Conservation (phyloP, 1,140 invertebrate genomes). For the Cydia fagiglandana region DNA sequence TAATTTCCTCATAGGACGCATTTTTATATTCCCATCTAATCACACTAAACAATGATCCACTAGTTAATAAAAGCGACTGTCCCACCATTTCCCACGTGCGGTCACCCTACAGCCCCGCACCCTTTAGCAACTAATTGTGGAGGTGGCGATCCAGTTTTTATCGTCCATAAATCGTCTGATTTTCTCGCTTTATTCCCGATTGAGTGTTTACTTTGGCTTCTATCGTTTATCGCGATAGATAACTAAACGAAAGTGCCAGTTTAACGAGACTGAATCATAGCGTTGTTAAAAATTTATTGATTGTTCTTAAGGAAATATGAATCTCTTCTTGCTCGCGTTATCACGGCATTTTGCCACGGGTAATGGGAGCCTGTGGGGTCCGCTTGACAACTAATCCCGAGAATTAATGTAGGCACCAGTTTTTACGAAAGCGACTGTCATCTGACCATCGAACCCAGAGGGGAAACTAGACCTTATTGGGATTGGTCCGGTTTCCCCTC, state of each 20-base stretch:
- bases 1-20: too few species aligned
- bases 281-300: neutral
- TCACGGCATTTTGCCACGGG: too few species aligned
- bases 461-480: too few species aligned
- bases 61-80: neutral
- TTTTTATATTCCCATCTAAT: too few species aligned
- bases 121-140: conserved; percentile 70
- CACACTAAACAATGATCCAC: too few species aligned
- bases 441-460: too few species aligned
- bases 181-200: neutral
- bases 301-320: conserved; percentile 21
- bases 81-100: conserved; percentile 33
- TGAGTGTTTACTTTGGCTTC: neutral
- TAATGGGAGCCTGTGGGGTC: too few species aligned
- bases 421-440: too few species aligned
- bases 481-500: too few species aligned
- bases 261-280: neutral
- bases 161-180: conserved; percentile 20
- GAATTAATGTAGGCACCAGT: too few species aligned
- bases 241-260: neutral
- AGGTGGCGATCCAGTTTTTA: conserved; percentile 50
- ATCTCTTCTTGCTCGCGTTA: too few species aligned
- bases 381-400: too few species aligned
- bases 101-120: conserved; percentile 52
- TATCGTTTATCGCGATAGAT: conserved; percentile 34